phyloP scores from a whole-genome alignment of 1,140 invertebrate genomes.

The Hermetia illucens region DNA sequence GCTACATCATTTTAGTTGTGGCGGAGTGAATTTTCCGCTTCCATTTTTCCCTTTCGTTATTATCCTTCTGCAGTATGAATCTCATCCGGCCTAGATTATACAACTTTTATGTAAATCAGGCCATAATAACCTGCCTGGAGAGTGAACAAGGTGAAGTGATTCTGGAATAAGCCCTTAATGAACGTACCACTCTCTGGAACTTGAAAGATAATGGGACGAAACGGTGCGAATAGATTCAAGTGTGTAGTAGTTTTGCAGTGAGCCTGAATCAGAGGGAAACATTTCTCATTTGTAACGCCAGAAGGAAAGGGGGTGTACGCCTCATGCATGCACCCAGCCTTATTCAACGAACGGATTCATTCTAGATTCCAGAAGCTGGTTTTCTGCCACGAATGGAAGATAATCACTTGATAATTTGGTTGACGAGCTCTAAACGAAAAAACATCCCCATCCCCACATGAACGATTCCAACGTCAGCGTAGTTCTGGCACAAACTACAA shows the following conservation, averaged over 20 bases:
- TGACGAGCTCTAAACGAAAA: slow-evolving; percentile 12
- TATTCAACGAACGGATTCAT: no score
- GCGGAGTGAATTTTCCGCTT: neutral
- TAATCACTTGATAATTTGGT: slow-evolving; percentile 20
- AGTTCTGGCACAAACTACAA: slow-evolving; percentile 2
- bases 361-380: no score
- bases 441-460: slow-evolving; percentile 2
- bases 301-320: neutral
- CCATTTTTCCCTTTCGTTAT: neutral
- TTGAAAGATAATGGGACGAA: slow-evolving; percentile 6
- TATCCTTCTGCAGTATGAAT: no score
- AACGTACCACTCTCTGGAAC: neutral
- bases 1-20: neutral
- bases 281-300: no score
- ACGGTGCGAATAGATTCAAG: slow-evolving; percentile 9
- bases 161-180: neutral
- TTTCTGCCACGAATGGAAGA: slow-evolving; percentile 16
- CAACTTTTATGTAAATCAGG: no score
- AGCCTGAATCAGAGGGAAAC: no score
- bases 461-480: neutral
- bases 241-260: neutral
- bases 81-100: no score
- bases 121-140: no score
- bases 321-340: no score
- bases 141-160: no score